Evolutionary conservation across 37 sponge, comb jelly and placozoan genomes (phyloP).

Genomic region (Dysidea cf. avara): DNA sequence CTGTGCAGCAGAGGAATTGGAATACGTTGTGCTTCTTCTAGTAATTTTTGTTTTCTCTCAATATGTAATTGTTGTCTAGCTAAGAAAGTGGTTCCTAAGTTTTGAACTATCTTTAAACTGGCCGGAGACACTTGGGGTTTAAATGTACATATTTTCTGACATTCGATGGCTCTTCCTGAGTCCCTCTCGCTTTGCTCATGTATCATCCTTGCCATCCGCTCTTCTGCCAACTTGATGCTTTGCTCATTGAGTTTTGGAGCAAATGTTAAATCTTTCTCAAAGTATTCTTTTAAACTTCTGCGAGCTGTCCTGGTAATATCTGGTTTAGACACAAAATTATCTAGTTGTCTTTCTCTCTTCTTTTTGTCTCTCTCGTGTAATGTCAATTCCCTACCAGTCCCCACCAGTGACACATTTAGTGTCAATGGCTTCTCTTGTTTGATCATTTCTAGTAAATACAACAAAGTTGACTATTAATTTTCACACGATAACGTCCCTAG

Average conservation of each 20-base stretch:
- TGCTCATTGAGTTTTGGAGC: conserved; percentile 59
- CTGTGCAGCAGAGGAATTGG: not conserved
- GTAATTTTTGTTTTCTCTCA: conserved; percentile 38
- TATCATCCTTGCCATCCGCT: conserved; percentile 27
- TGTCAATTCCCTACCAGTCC: too few relatives aligned
- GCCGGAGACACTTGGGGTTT: conserved; percentile 53
- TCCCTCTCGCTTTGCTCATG: conserved; percentile 5
- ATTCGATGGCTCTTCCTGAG: conserved; percentile 1
- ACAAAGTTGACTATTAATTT: too few relatives aligned
- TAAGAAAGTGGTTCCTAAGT: conserved; percentile 58
- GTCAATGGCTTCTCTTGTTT: too few relatives aligned
- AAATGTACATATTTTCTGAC: conserved; percentile 39
- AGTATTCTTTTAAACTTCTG: not conserved
- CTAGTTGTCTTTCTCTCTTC: too few relatives aligned
- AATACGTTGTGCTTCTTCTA: conserved; percentile 1
- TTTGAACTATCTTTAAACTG: conserved; percentile 53
- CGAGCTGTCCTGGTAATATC: conserved; percentile 17
- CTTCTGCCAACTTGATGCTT: conserved; percentile 54
- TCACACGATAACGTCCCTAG: too few relatives aligned
- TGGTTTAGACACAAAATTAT: not conserved
- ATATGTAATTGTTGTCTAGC: conserved; percentile 63
- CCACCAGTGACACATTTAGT: too few relatives aligned
- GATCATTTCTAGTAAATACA: too few relatives aligned
- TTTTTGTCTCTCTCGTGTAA: too few relatives aligned
- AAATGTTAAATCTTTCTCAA: conserved; percentile 46